Percentiles rank a stretch among this genome's conserved stretches.
Conservation (phyloP, 2,888 invertebrate genomes). For the Calameuta filiformis region DNA sequence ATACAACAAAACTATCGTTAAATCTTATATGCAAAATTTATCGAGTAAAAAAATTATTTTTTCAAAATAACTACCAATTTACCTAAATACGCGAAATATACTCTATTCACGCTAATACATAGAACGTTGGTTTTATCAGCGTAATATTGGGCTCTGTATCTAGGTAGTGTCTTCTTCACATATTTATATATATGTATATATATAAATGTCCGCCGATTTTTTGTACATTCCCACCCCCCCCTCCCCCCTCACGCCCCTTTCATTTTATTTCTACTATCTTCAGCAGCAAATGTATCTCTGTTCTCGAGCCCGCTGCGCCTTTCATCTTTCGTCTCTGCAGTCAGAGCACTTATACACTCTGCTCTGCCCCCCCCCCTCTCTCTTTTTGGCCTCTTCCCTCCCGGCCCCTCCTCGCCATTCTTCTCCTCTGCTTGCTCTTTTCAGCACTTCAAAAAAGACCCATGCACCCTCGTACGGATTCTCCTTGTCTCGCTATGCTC, state of each 20-base stretch:
- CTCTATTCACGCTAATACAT: too few relatives aligned
- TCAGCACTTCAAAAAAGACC: neutral
- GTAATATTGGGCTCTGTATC: too few relatives aligned
- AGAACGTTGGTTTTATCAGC: too few relatives aligned
- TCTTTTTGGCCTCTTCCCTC: neutral
- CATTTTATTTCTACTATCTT: slow-evolving; percentile 20
- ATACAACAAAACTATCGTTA: too few relatives aligned
- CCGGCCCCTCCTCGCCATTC: neutral
- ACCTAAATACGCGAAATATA: too few relatives aligned
- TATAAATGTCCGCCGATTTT: slow-evolving; percentile 7
- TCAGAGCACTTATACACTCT: slow-evolving; percentile 62
- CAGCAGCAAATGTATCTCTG: slow-evolving; percentile 55
- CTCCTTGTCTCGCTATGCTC: slow-evolving; percentile 25
- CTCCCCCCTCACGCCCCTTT: slow-evolving; percentile 13
- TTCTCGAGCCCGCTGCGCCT: slow-evolving; percentile 59
- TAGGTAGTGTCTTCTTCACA: neutral
- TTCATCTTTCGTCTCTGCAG: slow-evolving; percentile 61
- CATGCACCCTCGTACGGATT: neutral
- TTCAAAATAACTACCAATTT: too few relatives aligned
- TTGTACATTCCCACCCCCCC: neutral
- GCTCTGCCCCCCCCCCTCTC: slow-evolving; percentile 27
- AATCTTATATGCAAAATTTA: too few relatives aligned
- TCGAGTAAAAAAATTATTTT: too few relatives aligned
- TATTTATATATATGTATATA: neutral
- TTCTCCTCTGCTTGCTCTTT: neutral